Percentiles rank a stretch among this genome's conserved stretches.
These are phyloP conservation scores for Drosophila malerkotliana DNA, from an alignment of 1,140 invertebrate species.

Conservation along the genomic window DNA sequence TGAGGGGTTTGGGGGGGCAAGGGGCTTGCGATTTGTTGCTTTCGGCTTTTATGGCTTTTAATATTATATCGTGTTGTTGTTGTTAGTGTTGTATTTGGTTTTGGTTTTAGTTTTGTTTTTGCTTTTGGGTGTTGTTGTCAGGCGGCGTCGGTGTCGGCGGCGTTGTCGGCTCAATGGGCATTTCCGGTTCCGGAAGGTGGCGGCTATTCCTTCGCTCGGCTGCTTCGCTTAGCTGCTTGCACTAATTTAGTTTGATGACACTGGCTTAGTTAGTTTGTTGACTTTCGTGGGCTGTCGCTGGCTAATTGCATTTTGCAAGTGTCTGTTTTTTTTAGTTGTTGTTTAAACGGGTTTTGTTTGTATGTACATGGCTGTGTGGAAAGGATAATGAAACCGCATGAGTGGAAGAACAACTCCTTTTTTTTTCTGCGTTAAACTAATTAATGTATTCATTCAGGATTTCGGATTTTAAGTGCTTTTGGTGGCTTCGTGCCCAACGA, in stretches of 20 bases:
- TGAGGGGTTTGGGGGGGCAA: neutral
- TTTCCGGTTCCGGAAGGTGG: constrained; percentile 61
- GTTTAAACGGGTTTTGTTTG: constrained; percentile 64
- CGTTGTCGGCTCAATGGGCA: constrained; percentile 58
- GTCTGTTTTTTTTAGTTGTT: neutral
- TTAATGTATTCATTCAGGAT: constrained; percentile 57
- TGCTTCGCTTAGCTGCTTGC: constrained; percentile 33
- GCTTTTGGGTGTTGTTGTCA: constrained; percentile 30
- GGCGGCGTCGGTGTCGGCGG: constrained; percentile 11
- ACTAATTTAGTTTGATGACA: constrained; percentile 44
- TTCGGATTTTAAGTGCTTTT: constrained; percentile 31
- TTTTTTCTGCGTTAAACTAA: constrained; percentile 41
- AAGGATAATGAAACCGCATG: constrained; percentile 38
- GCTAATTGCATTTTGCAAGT: constrained; percentile 54
- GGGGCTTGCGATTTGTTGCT: constrained; percentile 35
- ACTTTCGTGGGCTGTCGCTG: constrained; percentile 32
- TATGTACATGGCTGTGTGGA: constrained; percentile 69
- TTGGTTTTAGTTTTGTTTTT: constrained; percentile 24
- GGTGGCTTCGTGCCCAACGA: constrained; percentile 72
- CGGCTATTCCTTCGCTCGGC: constrained; percentile 3
- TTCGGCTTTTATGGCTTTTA: constrained; percentile 17
- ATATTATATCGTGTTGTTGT: neutral
- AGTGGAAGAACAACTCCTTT: constrained; percentile 40
- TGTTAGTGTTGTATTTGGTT: constrained; percentile 11
- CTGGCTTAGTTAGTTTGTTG: constrained; percentile 52